These are phyloP conservation scores for Minunthozetes semirufus DNA, from an alignment of 2,888 invertebrate species.

Conservation along the genomic window DNA sequence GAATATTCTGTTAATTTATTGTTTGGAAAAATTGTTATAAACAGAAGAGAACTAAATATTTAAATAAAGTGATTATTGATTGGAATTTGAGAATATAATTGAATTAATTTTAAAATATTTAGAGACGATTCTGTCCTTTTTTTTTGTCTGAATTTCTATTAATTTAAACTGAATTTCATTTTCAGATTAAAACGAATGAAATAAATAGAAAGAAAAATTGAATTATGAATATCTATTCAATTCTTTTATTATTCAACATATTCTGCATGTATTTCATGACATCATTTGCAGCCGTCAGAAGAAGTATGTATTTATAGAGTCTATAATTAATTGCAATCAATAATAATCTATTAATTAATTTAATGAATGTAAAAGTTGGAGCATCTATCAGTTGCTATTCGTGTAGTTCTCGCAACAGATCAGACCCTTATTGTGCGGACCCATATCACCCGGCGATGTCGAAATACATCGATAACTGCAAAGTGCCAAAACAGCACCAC, in stretches of 20 bases:
- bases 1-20: no score
- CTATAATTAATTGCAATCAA: neutral
- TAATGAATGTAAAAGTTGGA: neutral
- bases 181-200: neutral
- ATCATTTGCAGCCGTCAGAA: conserved; percentile 6
- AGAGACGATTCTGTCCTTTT: no score
- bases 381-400: conserved; percentile 52
- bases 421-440: conserved; percentile 52
- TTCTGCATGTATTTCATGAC: conserved; percentile 14
- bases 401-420: conserved; percentile 53
- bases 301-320: neutral
- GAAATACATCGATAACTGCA: conserved; percentile 50
- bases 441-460: conserved; percentile 53
- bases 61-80: no score
- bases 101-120: no score
- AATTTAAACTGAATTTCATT: no score
- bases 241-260: neutral
- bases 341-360: neutral
- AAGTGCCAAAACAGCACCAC: conserved; percentile 52
- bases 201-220: neutral
- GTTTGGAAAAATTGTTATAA: no score
- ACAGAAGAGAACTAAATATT: no score
- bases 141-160: no score
- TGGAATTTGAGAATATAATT: no score
- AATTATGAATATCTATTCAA: conserved; percentile 16